phyloP scores from a whole-genome alignment of 2,797 vertebrate species.

The Poecilia gillii region DNA sequence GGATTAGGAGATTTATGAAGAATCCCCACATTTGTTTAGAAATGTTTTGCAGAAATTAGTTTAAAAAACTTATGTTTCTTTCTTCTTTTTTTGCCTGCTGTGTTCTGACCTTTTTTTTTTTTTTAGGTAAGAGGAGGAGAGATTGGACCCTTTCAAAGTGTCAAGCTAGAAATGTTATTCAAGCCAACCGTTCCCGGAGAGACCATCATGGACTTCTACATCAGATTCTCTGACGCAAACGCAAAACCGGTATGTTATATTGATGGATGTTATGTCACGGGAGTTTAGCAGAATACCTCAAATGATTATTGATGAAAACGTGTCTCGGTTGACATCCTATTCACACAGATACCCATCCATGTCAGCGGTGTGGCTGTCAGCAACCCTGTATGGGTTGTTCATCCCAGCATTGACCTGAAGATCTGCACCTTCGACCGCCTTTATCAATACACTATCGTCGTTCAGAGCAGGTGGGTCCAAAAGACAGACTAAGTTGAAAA shows the following conservation, averaged over 20 bases:
- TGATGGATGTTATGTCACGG: neutral
- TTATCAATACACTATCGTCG: conserved; percentile 85
- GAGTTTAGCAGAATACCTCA: neutral
- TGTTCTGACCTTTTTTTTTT: conserved; percentile 1
- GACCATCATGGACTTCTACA: conserved; percentile 76
- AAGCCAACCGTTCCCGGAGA: conserved; percentile 84
- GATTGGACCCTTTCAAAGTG: conserved; percentile 84
- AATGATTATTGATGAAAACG: neutral
- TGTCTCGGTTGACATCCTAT: conserved; percentile 12
- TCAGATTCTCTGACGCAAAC: conserved; percentile 81
- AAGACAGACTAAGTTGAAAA: neutral
- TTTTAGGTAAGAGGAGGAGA: conserved; percentile 83
- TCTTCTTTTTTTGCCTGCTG: neutral
- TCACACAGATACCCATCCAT: conserved; percentile 80
- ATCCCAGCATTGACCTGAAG: conserved; percentile 86
- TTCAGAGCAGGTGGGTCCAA: conserved; percentile 85
- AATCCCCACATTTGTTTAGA: neutral
- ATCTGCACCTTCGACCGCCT: conserved; percentile 90
- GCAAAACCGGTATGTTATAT: conserved; percentile 82
- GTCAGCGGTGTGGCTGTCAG: conserved; percentile 77
- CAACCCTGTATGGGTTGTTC: conserved; percentile 86
- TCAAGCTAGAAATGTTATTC: conserved; percentile 87
- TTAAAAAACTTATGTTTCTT: neutral
- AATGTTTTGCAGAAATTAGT: neutral
- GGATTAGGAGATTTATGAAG: neutral